phyloP scores from a whole-genome alignment of 2,113 vertebrate genomes.

The Pitta sordida region DNA sequence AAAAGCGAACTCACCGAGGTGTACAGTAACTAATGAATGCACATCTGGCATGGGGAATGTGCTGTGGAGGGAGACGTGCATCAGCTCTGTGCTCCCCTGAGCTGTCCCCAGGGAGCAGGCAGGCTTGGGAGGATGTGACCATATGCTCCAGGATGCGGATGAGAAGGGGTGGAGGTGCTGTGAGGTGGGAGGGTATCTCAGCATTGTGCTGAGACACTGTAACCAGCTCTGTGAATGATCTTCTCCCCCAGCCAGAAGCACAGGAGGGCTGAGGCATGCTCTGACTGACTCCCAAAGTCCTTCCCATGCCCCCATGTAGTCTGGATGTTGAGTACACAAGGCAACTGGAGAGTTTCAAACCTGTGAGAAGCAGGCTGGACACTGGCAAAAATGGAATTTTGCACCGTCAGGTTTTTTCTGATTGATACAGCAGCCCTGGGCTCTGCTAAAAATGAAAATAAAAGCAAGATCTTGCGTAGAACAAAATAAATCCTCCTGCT shows the following conservation, averaged over 20 bases:
- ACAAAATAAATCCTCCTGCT: neutral
- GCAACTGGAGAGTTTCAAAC: neutral
- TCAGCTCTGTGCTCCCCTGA: neutral
- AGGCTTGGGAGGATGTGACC: neutral
- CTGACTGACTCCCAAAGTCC: neutral
- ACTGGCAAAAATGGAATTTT: rapidly evolving
- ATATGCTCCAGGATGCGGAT: neutral
- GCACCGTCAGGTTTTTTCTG: neutral
- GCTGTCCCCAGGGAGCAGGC: neutral
- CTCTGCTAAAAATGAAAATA: neutral
- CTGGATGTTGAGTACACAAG: neutral
- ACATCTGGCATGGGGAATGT: neutral
- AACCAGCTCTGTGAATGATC: neutral
- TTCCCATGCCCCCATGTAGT: neutral
- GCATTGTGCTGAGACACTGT: rapidly evolving
- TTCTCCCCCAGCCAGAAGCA: neutral
- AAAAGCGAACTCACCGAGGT: neutral
- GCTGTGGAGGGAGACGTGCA: neutral
- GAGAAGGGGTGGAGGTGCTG: neutral
- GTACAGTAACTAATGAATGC: neutral
- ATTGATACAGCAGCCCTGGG: neutral
- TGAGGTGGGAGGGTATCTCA: neutral
- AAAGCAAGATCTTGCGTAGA: neutral
- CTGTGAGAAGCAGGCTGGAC: neutral
- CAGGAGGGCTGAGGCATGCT: neutral